Conservation (phyloP, 2,113 vertebrate species). For the Anarhynchus alexandrinus region DNA sequence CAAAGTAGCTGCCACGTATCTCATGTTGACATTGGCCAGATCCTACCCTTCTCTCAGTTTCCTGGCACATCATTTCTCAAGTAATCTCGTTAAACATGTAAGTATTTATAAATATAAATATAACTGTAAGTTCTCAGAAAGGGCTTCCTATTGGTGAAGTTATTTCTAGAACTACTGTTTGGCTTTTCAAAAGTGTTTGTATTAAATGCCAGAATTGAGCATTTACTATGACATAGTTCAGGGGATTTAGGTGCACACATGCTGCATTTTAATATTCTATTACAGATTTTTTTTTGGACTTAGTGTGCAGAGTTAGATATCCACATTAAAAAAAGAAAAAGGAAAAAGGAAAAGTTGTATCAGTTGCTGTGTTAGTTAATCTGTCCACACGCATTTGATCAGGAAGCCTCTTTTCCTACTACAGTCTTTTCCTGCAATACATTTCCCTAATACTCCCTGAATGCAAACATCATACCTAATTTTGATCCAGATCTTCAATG, state of each 20-base stretch:
- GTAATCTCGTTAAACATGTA: background rate
- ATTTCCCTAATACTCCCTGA: background rate
- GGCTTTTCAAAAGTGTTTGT: background rate
- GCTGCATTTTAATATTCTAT: background rate
- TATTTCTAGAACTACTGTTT: background rate
- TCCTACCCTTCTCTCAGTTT: background rate
- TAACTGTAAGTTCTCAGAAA: background rate
- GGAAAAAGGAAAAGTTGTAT: background rate
- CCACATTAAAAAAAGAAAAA: background rate
- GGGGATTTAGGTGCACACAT: background rate
- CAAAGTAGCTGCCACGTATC: background rate
- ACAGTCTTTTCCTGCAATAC: background rate
- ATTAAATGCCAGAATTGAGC: background rate
- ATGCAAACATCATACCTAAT: background rate
- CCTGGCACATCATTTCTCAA: background rate
- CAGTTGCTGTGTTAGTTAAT: background rate
- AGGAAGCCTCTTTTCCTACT: background rate
- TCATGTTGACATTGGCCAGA: background rate
- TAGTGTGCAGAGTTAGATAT: background rate
- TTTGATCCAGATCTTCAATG: background rate
- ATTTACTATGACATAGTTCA: background rate
- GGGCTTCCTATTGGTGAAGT: background rate
- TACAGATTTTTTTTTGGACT: background rate
- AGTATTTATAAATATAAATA: background rate
- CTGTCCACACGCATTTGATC: fast-evolving